Evolutionary conservation across 2,888 invertebrate genomes (phyloP).

Genomic region (Sarcophaga variegata): DNA sequence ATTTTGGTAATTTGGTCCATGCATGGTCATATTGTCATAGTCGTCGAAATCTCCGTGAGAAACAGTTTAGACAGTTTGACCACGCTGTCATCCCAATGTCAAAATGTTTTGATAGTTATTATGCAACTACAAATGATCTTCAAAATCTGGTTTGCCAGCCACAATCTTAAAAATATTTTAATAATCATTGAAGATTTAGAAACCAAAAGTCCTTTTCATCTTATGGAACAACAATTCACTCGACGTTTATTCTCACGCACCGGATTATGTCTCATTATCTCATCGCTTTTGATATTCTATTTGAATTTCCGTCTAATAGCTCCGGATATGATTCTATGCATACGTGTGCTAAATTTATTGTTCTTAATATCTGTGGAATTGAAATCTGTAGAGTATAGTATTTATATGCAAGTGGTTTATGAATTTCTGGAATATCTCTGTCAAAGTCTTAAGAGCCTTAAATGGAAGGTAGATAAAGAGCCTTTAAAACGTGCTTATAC

Average conservation of each 20-base stretch:
- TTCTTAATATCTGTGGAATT: constrained; percentile 3
- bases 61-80: neutral
- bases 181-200: neutral
- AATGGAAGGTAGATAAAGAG: neutral
- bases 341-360: neutral
- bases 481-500: neutral
- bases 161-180: neutral
- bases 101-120: neutral
- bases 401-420: constrained; percentile 11
- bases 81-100: neutral
- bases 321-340: neutral
- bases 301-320: constrained; percentile 1
- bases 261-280: neutral
- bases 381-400: constrained; percentile 11
- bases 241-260: neutral
- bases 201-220: neutral
- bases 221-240: neutral
- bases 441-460: neutral
- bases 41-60: neutral
- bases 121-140: neutral
- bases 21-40: neutral
- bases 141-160: neutral
- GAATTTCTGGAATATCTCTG: neutral
- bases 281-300: neutral
- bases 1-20: neutral